phyloP scores from a whole-genome alignment of 2,797 vertebrate species.

The Euphonia xanthogaster region DNA sequence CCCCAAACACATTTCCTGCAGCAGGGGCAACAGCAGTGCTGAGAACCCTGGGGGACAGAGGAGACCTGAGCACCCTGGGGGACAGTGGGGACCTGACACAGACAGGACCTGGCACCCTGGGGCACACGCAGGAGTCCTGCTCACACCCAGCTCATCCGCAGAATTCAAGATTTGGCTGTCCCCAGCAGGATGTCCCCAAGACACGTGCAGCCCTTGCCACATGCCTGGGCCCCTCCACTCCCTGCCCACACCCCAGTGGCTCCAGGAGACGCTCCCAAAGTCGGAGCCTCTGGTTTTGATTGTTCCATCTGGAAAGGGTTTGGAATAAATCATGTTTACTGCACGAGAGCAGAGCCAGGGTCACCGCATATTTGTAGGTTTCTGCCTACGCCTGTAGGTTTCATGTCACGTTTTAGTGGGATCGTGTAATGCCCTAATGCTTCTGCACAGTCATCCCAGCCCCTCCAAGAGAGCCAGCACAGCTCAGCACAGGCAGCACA shows the following conservation, averaged over 20 bases:
- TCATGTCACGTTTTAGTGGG: slow-evolving; percentile 53
- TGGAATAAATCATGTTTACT: slow-evolving; percentile 64
- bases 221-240: not conserved
- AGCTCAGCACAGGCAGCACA: not conserved
- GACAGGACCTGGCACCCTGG: too few relatives aligned
- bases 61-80: too few relatives aligned
- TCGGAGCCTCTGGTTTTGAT: slow-evolving; percentile 62
- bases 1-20: not conserved
- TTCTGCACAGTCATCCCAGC: not conserved
- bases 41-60: not conserved
- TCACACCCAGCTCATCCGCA: rapidly evolving
- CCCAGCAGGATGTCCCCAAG: not conserved
- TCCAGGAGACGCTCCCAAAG: not conserved
- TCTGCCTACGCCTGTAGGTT: slow-evolving; percentile 58
- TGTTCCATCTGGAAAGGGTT: slow-evolving; percentile 69
- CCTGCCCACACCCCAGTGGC: not conserved
- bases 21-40: rapidly evolving
- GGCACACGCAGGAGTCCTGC: rapidly evolving
- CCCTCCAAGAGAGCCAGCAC: not conserved
- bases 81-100: not conserved
- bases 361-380: slow-evolving; percentile 65
- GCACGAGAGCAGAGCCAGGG: slow-evolving; percentile 53
- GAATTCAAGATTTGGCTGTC: not conserved
- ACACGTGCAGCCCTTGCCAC: not conserved
- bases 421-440: slow-evolving; percentile 32